Base-by-base conservation (phyloP, 37 sponge, comb jelly and placozoan species). In the Halisarca cf. caerulea region DNA sequence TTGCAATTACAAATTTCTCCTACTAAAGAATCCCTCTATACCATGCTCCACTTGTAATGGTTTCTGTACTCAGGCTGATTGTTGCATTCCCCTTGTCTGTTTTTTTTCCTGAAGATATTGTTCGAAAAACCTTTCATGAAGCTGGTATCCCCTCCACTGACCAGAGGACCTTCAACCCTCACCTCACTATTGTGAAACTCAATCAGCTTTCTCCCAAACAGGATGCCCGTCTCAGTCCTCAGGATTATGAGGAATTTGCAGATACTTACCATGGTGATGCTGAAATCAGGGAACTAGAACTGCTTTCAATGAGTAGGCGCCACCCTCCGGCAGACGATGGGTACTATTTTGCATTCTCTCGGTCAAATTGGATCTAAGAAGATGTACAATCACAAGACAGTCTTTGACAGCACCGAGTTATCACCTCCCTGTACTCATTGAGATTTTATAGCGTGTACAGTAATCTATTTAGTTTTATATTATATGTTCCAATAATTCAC, bases 101-200 rank as follows among this genome's bases (percentile, higher is more conserved):
- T n/a, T n/a, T n/a, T n/a, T n/a, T n/a, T n/a, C n/a, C 23, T 37
- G n/a, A 21, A 87, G 87, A 34, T n/a, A 32, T 80, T 11, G 81
- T 87, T 1, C 58, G 59, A 15, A 20, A 57, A 7, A 28, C 80
- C n/a, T 89, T 89, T n/a, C 11, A 39, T 28, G 53, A 25, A 11
- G 57, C 74, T 80, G 81, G 73, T 37, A 3, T 83, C 24, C n/a
- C 23, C 32, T 34, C 60, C 58, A 75, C 82, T 27, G 90, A 85
- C 20, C 68, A 45, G 41, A 18, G 18, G 38, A 23, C 51, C 0
- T 89, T 89, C 37, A 81, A 18, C 41, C 90, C 90, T 0, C 90
- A 89, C 33, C 61, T 89, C 7, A 89, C 90, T 8, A 81, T 89
- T 41, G 84, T 84, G 58, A 89, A 89, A 54, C 62, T 81, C 34